Conservation (phyloP, 37 sponge, comb jelly and placozoan genomes). For the Corticium candelabrum region DNA sequence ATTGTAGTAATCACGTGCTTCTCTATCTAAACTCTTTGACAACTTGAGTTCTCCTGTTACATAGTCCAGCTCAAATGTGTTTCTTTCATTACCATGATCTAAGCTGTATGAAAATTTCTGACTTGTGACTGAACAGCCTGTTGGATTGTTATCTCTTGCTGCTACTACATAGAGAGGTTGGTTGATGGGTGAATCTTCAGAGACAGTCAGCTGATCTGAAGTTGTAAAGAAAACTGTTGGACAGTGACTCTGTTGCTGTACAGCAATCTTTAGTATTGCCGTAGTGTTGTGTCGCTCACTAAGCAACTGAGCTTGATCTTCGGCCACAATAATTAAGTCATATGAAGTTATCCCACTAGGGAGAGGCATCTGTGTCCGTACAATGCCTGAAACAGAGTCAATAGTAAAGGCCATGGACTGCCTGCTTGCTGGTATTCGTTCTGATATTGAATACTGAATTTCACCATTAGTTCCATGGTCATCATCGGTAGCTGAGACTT, state of each 20-base stretch:
- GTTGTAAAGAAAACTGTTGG: neutral
- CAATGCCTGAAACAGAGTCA: neutral
- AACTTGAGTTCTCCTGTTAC: neutral
- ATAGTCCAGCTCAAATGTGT: neutral
- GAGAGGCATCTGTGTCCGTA: neutral
- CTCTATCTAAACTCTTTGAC: neutral
- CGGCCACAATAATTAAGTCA: neutral
- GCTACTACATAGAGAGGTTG: neutral
- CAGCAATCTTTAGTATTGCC: neutral
- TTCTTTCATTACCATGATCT: neutral
- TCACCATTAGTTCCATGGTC: conserved; percentile 8
- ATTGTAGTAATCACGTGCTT: neutral
- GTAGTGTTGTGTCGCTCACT: neutral
- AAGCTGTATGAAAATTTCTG: neutral
- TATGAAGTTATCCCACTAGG: no score
- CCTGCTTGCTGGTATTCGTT: neutral
- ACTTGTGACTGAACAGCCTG: neutral
- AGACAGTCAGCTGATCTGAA: neutral
- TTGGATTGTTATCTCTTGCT: no score
- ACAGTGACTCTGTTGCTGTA: neutral
- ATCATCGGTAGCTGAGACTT: neutral
- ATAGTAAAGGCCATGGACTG: neutral
- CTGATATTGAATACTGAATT: neutral
- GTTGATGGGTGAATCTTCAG: neutral
- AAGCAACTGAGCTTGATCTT: neutral